These are phyloP conservation scores for Trichonephila clavipes DNA, from an alignment of 1,140 invertebrate species.

Conservation along the genomic window DNA sequence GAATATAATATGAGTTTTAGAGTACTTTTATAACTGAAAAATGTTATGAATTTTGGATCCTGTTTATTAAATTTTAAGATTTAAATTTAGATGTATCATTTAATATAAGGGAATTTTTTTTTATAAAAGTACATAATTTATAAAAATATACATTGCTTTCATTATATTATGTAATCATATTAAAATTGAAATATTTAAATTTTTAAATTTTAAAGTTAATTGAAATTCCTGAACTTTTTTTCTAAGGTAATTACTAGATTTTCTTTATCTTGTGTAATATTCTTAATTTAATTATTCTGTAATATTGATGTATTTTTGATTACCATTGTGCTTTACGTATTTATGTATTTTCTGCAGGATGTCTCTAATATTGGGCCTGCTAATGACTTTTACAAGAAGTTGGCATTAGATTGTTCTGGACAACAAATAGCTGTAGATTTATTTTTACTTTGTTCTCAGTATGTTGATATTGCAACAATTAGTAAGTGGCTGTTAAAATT, in stretches of 20 bases:
- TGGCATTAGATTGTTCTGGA: constrained; percentile 96
- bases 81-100: too few relatives aligned
- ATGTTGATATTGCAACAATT: constrained; percentile 95
- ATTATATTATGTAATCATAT: too few relatives aligned
- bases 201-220: too few relatives aligned
- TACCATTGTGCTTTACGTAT: not conserved
- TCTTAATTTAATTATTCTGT: not conserved
- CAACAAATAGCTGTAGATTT: constrained; percentile 98
- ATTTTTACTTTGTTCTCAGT: constrained; percentile 95
- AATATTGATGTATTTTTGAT: not conserved
- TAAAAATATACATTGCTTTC: too few relatives aligned
- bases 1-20: too few relatives aligned
- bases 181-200: too few relatives aligned
- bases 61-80: too few relatives aligned
- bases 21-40: too few relatives aligned
- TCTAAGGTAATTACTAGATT: not conserved
- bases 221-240: too few relatives aligned
- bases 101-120: too few relatives aligned
- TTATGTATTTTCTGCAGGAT: constrained; percentile 79
- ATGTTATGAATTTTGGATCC: too few relatives aligned
- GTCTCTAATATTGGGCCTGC: constrained; percentile 90
- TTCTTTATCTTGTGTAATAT: not conserved
- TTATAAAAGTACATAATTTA: too few relatives aligned
- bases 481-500: constrained; percentile 84
- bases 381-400: constrained; percentile 98